Base-by-base conservation (phyloP, 35 echinoderm and acorn worm species). In the Strongylocentrotus purpuratus region DNA sequence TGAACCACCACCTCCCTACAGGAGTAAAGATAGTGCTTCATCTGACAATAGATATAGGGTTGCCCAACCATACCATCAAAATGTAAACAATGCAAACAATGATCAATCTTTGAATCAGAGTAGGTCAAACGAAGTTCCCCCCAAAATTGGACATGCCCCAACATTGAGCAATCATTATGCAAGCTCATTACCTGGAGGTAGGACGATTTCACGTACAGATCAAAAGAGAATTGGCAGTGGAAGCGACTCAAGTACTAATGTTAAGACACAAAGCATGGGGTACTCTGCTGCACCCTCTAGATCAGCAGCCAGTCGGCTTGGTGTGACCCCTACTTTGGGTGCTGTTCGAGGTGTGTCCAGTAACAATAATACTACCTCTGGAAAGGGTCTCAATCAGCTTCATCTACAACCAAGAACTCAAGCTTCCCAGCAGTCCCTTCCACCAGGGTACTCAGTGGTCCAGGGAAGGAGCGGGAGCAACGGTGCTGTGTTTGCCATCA, bases 291-390 rank as follows among this genome's bases (percentile, higher is more conserved):
- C 45, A 46, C 87, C 87, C 15, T 46, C 87, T 11, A 89, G 33
- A 9, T 89, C 87, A 41, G 87, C 87, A 45, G 87, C 87, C 33
- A 89, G 87, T 89, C 87, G 87, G 45, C 87, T 89, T 89, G 87
- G 87, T 45, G 87, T 89, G 9, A 89, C 87, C 33, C 87, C 87
- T 13, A 33, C 87, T 22, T 9, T 89, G 13, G 13, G 33, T 89
- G 87, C 87, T 33, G 87, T 89, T 9, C 20, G 87, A 10, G 32
- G 45, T 10, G 13, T 46, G 45, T 89, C 87, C 4, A 33, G 87
- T 28, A 13, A 45, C 5, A 31, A 3, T 4, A 15, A 33, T 89
- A 7, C 87, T 89, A 89, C 32, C 87, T 33, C 65, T 78, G 20
- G 22, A 78, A 78, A 78, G 65, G 65, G 28, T 78, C 20, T 22